Percentiles rank a stretch among this genome's conserved stretches.
Evolutionary conservation across 2,888 invertebrate genomes (phyloP).

Genomic region (Rhingia campestris): DNA sequence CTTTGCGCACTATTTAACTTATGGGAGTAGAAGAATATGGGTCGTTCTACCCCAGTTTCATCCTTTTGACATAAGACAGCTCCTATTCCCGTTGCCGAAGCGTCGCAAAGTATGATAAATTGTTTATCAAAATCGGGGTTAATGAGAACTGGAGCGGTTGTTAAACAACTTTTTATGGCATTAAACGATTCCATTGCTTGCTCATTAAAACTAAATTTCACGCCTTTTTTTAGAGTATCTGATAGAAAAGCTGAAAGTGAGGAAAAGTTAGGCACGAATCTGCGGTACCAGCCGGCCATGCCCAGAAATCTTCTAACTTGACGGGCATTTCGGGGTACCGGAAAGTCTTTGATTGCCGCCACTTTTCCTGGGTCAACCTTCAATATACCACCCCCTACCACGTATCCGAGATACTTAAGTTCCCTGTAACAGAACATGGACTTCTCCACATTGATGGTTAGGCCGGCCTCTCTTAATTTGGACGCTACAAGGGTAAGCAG

Average conservation of each 20-base stretch:
- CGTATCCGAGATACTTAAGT: not conserved
- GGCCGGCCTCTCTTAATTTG: not conserved
- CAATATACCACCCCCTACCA: not conserved
- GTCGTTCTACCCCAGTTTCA: constrained; percentile 22
- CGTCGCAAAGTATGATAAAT: constrained; percentile 35
- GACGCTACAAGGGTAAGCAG: not conserved
- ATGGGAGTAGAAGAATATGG: constrained; percentile 21
- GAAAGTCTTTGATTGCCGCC: constrained; percentile 4
- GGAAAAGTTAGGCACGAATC: constrained; percentile 3
- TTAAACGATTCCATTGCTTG: constrained; percentile 12
- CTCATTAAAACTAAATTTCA: not conserved
- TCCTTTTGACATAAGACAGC: constrained; percentile 41
- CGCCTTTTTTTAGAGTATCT: not conserved
- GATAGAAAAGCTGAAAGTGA: not conserved
- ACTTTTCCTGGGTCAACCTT: not conserved
- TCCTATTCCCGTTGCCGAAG: constrained; percentile 10
- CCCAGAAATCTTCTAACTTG: constrained; percentile 18
- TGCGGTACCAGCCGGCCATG: constrained; percentile 17
- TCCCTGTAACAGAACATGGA: not conserved
- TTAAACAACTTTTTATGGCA: constrained; percentile 5
- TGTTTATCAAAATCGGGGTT: constrained; percentile 16
- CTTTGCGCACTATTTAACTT: constrained; percentile 43
- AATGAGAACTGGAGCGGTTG: constrained; percentile 4
- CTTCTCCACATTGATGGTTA: constrained; percentile 1
- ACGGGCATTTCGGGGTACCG: not conserved